Base-by-base conservation (phyloP, 2,797 vertebrate species). In the Myripristis jacobus region DNA sequence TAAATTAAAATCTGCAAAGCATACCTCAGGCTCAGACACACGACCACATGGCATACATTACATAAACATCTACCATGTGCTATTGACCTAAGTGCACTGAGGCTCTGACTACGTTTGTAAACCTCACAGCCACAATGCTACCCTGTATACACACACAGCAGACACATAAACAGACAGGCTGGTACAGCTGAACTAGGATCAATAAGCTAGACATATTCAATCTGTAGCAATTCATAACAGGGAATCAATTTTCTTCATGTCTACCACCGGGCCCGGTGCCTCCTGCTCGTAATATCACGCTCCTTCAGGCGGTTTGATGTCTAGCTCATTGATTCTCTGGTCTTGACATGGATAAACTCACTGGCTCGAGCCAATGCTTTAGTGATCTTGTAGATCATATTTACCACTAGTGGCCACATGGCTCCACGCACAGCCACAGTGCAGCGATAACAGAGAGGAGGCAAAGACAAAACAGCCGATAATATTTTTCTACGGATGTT, bases 111-210 rank as follows among this genome's bases (percentile, higher is more conserved):
- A 56, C 16, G 54, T 21, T 54, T 60, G 79, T 77, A 60, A 77
- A 81, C 44, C n/a, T 16, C 41, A 59, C 53, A 1, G 61, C 69
- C 29, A 65, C 66, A 62, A 64, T 13, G n/a, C 43, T 73, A 80
- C 77, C 79, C 77, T 79, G 79, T 82, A 73, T 38, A 69, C 27
- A 67, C 44, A 50, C n/a, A 59, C 43, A 52, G 47, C 59, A 58
- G 34, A 53, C 47, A 44, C 48, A 41, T 4, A 41, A 21, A 15
- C 52, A 62, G 53, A 61, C 70, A 52, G 43, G 50, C 58, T 25
- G 46, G 41, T 58, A 57, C 29, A 41, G 56, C 52, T 47, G 55
- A 79, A 52, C 34, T 4, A 41, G 15, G 24, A 63, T 8, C 34
- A 15, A 36, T 21, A 22, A 67, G 59, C 50, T 53, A 70, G 24